Base-by-base conservation (phyloP, 1,140 invertebrate genomes). In the Drosophila nigrodunni region DNA sequence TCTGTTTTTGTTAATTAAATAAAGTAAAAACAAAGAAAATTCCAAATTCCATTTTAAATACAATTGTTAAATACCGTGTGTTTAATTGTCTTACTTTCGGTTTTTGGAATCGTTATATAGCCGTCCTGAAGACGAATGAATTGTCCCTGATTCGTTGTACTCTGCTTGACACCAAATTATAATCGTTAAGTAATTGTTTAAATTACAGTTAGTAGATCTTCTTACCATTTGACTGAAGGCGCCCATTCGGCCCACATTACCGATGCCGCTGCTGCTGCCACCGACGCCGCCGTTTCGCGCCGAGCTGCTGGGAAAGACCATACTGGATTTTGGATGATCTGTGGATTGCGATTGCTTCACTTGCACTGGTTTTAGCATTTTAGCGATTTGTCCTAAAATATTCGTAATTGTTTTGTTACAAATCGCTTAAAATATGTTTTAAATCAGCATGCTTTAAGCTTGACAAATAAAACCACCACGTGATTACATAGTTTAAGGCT, bases 191-290 rank as follows among this genome's bases (percentile, higher is more conserved):
- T 60, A 43, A 30, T 3, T 43, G 21, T 41, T 57, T 57, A n/a
- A 13, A n/a, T 2, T 39, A n/a, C 1, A 39, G n/a, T n/a, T 9
- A 39, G 57, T 49, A 15, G 8, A 64, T 18, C 72, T 80, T 18
- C 66, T 80, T 76, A 92, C 91, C 91, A 92, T 80, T 47, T 92
- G 90, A 77, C 78, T 92, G 15, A 86, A 87, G 44, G 88, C 78
- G 60, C 90, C 91, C 76, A 90, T 79, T 57, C 82, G 88, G 15
- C 82, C 82, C 54, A 86, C 74, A 69, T 60, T 73, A 3, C 78
- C 71, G 39, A 80, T 72, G 43, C 75, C 77, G 54, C 64, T 67
- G 57, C 35, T 83, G 41, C 77, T 60, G 37, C 72, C 66, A 52
- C 44, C 18, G 9, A 37, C 25, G 13, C 62, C 50, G 39, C 62